Conservation (phyloP, 2,888 invertebrate genomes). For the Rambutsinella grinnellia region DNA sequence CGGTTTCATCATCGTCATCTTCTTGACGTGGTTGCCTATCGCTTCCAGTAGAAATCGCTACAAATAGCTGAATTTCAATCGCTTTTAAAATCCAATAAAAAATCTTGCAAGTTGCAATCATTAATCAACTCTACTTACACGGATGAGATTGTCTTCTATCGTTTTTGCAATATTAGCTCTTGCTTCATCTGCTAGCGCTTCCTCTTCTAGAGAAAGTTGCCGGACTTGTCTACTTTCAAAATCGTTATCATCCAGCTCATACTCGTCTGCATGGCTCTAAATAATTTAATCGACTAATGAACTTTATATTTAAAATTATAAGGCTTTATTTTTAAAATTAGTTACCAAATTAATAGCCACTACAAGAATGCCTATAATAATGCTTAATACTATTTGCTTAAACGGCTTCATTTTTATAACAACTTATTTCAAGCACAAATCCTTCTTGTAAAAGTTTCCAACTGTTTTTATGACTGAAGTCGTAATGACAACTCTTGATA, state of each 20-base stretch:
- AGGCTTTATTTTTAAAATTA: too few relatives aligned
- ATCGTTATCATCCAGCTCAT: not conserved
- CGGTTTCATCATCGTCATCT: constrained; percentile 43
- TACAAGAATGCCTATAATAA: too few relatives aligned
- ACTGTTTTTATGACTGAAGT: too few relatives aligned
- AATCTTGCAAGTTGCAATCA: not conserved
- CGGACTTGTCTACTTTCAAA: too few relatives aligned
- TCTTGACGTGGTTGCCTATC: constrained; percentile 49
- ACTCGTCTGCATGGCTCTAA: not conserved
- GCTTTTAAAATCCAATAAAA: too few relatives aligned
- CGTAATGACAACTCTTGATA: too few relatives aligned
- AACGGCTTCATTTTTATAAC: too few relatives aligned
- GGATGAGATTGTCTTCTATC: constrained; percentile 62
- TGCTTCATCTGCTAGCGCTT: constrained; percentile 60
- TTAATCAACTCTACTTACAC: constrained; percentile 44
- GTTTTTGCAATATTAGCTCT: constrained; percentile 61
- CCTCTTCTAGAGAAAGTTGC: constrained; percentile 58
- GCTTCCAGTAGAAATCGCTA: constrained; percentile 49
- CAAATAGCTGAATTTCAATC: constrained; percentile 57
- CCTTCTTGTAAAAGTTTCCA: too few relatives aligned
- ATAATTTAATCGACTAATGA: not conserved
- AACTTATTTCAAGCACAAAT: too few relatives aligned
- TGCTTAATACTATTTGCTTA: too few relatives aligned
- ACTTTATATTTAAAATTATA: not conserved
- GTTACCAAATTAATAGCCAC: too few relatives aligned